Evolutionary conservation across 2,797 vertebrate genomes (phyloP), one percentile per base, ranked within the genome.

Genomic region (Xenentodon cancila): DNA sequence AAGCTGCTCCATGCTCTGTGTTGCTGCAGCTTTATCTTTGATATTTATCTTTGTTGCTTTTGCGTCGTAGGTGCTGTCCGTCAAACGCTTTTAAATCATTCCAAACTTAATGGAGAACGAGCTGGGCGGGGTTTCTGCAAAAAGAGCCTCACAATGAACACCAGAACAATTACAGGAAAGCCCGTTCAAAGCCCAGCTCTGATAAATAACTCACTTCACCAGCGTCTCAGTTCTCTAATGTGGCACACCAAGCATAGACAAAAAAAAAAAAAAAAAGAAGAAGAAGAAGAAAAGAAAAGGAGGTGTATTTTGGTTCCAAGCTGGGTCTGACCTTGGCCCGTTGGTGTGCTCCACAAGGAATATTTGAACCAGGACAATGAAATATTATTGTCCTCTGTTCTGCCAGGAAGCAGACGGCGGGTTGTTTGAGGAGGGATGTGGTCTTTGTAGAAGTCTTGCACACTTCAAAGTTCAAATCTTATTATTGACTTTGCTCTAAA

Each of bases 101-200:
- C 40, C 57, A 1, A 12, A 66, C 19, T 68, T 71, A 75, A 62
- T 66, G 60, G 57, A 67, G 54, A 52, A 13, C 37, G 21, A 9
- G 34, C 19, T 63, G 88, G 81, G 82, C 70, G 81, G 21, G 55
- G 78, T 49, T 73, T 79, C 55, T 75, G 59, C 68, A 2, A 69
- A 48, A 19, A 42, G 59, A 19, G 9, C 25, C 12, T 27, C 9
- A 80, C 77, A 81, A 73, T 82, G 57, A 68, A 34, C 18, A 12
- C 37, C 58, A 67, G 59, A 52, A 90, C 89, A 90, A 90, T 90
- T 22, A 53, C 86, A 86, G 87, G 88, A 88, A 89, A 70, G 53
- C 50, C 45, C 0, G 50, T 40, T 64, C 59, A 20, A 52, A 37
- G 13, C 62, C 65, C 48, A 50, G 70, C 68, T 71, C 56, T 51